Evolutionary conservation across 2,888 invertebrate species (phyloP).

Genomic region (Andrena haemorrhoa): DNA sequence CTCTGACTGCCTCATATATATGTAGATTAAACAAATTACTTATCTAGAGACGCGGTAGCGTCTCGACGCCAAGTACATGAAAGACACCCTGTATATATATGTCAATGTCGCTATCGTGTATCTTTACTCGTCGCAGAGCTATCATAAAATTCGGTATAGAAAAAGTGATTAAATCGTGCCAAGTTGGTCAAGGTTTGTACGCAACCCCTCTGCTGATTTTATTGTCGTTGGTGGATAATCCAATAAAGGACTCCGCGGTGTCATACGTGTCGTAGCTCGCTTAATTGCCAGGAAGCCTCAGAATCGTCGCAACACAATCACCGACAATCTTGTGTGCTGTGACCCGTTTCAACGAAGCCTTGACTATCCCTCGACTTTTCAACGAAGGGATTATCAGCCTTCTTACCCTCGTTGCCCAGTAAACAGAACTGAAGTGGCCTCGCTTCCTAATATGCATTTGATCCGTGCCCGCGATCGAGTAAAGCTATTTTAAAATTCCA

Average conservation of each 20-base stretch:
- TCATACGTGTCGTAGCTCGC: conserved; percentile 9
- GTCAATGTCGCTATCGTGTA: no score
- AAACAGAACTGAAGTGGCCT: background rate
- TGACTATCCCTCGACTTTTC: conserved; percentile 38
- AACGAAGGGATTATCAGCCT: conserved; percentile 23
- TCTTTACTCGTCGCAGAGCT: no score
- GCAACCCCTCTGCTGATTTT: conserved; percentile 1
- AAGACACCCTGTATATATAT: no score
- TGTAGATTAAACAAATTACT: no score
- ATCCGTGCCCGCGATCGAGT: no score
- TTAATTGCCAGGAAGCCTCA: conserved; percentile 52
- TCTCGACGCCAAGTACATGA: no score
- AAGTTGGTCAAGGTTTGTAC: background rate
- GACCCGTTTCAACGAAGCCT: conserved; percentile 60
- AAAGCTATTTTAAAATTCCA: no score
- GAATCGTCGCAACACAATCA: conserved; percentile 42
- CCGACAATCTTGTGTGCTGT: conserved; percentile 49
- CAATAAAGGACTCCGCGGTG: conserved; percentile 18
- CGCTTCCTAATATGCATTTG: no score
- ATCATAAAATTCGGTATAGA: no score
- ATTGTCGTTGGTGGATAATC: conserved; percentile 3
- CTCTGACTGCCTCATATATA: no score
- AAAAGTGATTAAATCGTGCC: background rate
- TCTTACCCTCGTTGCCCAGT: background rate
- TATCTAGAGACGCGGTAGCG: no score